These are phyloP conservation scores for Tringa solitaria DNA, from an alignment of 2,113 vertebrate genomes.

Conservation along the genomic window DNA sequence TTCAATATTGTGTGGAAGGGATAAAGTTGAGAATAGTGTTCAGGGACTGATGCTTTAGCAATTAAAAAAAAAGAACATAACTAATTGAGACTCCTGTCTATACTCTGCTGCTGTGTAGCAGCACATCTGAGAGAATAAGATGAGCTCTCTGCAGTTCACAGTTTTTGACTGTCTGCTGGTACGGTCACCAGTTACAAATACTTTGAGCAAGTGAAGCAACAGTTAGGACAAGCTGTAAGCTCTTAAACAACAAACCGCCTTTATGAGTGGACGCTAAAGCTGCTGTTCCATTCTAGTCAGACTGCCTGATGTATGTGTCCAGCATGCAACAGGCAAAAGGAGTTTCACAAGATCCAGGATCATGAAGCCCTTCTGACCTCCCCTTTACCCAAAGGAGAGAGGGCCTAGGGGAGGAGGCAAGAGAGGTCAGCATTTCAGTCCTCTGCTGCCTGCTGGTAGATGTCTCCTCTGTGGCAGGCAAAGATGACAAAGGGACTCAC, in stretches of 20 bases:
- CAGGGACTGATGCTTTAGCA: not conserved
- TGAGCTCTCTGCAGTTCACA: not conserved
- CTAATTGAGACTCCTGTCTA: not conserved
- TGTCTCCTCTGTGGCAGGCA: not conserved
- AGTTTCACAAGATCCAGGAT: not conserved
- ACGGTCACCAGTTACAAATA: not conserved
- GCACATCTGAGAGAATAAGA: not conserved
- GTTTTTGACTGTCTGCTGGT: not conserved
- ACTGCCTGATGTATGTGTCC: not conserved
- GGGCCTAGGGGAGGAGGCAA: not conserved
- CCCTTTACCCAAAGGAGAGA: not conserved
- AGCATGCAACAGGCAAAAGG: not conserved
- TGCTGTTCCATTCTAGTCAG: not conserved
- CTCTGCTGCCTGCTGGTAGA: not conserved
- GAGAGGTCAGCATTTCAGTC: accelerated
- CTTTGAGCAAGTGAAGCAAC: not conserved
- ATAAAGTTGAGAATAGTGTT: not conserved
- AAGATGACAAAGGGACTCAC: not conserved
- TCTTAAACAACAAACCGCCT: not conserved
- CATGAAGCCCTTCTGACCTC: not conserved
- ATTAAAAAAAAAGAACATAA: not conserved
- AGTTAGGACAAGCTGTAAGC: not conserved
- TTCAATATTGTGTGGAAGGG: not conserved
- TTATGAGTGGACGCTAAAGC: not conserved
- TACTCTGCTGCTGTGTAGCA: not conserved